Conservation (phyloP, 2,113 vertebrate species). For the Morone chrysops region DNA sequence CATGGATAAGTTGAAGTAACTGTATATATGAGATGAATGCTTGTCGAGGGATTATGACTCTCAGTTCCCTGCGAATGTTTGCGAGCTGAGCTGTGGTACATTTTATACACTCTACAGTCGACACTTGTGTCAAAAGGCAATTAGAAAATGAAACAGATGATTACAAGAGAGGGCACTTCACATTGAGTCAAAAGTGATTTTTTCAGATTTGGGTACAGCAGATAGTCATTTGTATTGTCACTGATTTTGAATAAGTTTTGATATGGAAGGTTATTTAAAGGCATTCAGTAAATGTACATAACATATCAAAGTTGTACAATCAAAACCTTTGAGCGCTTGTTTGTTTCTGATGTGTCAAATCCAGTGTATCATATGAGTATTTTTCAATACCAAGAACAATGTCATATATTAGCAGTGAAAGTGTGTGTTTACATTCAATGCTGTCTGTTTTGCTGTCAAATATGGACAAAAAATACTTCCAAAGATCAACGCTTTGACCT, state of each 20-base stretch:
- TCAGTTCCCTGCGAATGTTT: not conserved
- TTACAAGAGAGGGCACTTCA: conserved; percentile 35
- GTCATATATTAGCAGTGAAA: conserved; percentile 34
- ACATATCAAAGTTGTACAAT: conserved; percentile 42
- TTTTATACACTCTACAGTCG: conserved; percentile 5
- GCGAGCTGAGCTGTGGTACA: not conserved
- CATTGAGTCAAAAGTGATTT: conserved; percentile 1
- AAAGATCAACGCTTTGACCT: conserved; percentile 3
- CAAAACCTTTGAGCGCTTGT: conserved; percentile 24
- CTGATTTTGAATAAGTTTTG: conserved; percentile 59
- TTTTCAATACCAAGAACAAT: conserved; percentile 63
- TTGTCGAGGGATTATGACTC: conserved; percentile 6
- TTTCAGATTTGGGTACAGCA: conserved; percentile 40
- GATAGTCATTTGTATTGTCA: conserved; percentile 26
- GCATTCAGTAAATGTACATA: conserved; percentile 60
- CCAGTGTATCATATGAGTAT: conserved; percentile 64
- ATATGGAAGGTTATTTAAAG: conserved; percentile 44
- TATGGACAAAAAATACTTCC: not conserved
- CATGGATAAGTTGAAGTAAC: conserved; percentile 51
- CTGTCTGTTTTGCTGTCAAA: conserved; percentile 3
- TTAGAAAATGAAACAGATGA: conserved; percentile 21
- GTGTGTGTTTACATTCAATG: conserved; percentile 61
- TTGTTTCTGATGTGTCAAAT: conserved; percentile 49
- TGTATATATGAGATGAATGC: not conserved
- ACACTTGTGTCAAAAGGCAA: conserved; percentile 26